Conservation (phyloP, 2,888 invertebrate species). For the Mythimna impura region DNA sequence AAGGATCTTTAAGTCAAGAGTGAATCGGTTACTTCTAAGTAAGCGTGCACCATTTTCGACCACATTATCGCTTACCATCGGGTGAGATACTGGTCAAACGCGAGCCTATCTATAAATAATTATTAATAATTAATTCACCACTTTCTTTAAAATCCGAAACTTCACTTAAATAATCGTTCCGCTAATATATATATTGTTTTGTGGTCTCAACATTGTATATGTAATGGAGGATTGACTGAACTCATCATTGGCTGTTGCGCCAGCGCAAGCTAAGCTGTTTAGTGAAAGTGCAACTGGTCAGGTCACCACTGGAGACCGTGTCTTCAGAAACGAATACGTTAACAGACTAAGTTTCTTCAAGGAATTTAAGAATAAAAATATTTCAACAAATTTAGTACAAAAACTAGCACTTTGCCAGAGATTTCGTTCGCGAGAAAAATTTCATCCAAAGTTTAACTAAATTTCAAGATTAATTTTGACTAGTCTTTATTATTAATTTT, state of each 20-base stretch:
- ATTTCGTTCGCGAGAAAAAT: no score
- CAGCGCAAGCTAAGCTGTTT: slow-evolving; percentile 40
- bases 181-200: not conserved
- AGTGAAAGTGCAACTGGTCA: slow-evolving; percentile 54
- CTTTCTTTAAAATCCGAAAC: not conserved
- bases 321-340: slow-evolving; percentile 9
- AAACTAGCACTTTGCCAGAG: not conserved
- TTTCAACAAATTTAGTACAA: not conserved
- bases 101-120: no score
- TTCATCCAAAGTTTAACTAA: no score
- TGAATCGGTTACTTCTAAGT: no score
- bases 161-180: no score
- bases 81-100: no score
- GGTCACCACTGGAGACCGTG: slow-evolving; percentile 12
- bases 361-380: not conserved
- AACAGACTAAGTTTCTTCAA: not conserved
- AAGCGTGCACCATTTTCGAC: no score
- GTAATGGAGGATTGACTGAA: slow-evolving; percentile 9
- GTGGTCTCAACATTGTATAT: not conserved
- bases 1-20: no score
- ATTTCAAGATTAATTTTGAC: no score
- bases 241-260: slow-evolving; percentile 31
- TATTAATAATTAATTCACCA: no score
- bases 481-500: no score
- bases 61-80: no score